phyloP scores from a whole-genome alignment of 2,888 invertebrate species.

The Drosophila ustulata region DNA sequence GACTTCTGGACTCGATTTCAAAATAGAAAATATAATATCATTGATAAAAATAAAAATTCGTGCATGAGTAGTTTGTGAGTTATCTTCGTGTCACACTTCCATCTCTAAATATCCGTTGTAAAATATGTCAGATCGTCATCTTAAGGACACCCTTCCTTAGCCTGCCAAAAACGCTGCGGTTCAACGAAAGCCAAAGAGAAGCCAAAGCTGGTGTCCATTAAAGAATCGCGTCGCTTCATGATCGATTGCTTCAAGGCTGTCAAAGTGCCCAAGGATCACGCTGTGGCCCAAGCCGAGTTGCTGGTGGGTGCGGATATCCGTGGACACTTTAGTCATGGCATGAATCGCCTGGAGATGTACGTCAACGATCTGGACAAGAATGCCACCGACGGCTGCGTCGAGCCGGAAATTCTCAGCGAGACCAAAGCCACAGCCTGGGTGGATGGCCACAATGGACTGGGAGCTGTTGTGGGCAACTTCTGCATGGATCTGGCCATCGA shows the following conservation, averaged over 20 bases:
- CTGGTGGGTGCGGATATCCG: neutral
- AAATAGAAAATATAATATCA: no score
- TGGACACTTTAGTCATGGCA: neutral
- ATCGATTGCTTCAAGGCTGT: neutral
- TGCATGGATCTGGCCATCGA: slow-evolving; percentile 92
- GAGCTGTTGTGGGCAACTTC: slow-evolving; percentile 92
- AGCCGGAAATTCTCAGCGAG: slow-evolving; percentile 87
- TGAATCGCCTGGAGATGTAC: neutral
- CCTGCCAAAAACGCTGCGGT: neutral
- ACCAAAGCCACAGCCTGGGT: slow-evolving; percentile 90
- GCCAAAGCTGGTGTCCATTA: neutral
- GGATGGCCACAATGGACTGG: slow-evolving; percentile 92
- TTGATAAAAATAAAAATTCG: no score
- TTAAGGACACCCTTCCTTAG: slow-evolving; percentile 1
- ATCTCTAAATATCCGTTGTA: neutral
- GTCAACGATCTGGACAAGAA: neutral
- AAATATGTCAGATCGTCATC: neutral
- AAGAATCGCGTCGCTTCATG: neutral
- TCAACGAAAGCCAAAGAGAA: neutral
- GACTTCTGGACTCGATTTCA: no score
- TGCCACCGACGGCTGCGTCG: neutral
- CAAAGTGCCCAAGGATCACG: neutral
- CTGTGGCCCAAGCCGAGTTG: neutral
- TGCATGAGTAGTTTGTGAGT: no score
- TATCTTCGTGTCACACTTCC: neutral